Percentiles rank a stretch among this genome's conserved stretches.
These are phyloP conservation scores for Scaptomyza reducta DNA, from an alignment of 2,888 invertebrate species.

Conservation along the genomic window DNA sequence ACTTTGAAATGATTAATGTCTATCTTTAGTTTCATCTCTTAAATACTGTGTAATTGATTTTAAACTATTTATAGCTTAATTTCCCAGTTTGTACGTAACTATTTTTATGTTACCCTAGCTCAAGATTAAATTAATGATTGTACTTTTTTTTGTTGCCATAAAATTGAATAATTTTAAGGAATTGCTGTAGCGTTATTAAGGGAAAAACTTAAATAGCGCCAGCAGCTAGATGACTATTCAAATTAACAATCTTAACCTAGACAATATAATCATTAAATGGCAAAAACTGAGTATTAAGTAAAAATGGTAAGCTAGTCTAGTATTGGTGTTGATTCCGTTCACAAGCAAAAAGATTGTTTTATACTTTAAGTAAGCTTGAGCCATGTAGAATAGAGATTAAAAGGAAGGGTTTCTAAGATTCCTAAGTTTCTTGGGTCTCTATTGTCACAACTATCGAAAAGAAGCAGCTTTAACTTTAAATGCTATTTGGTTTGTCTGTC, in stretches of 20 bases:
- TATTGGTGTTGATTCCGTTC: no score
- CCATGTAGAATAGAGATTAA: background rate
- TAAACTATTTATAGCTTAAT: background rate
- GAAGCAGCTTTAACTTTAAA: conserved; percentile 12
- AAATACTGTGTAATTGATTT: background rate
- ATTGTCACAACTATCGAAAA: conserved; percentile 6
- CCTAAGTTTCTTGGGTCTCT: background rate
- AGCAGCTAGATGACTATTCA: background rate
- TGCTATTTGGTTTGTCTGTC: conserved; percentile 21
- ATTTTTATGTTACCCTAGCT: background rate
- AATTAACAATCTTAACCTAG: conserved; percentile 1
- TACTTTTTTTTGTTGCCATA: background rate
- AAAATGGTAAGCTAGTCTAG: background rate
- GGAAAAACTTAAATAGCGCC: background rate
- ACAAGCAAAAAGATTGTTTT: no score
- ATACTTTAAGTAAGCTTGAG: no score
- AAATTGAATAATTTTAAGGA: background rate
- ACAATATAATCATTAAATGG: background rate
- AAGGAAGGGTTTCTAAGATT: background rate
- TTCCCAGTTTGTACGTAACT: background rate
- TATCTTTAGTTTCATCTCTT: background rate
- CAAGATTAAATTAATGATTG: background rate
- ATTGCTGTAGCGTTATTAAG: background rate
- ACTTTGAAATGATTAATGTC: background rate
- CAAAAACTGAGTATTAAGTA: background rate